These are phyloP conservation scores for Drosophila phalerata DNA, from an alignment of 2,888 invertebrate genomes.

Conservation along the genomic window DNA sequence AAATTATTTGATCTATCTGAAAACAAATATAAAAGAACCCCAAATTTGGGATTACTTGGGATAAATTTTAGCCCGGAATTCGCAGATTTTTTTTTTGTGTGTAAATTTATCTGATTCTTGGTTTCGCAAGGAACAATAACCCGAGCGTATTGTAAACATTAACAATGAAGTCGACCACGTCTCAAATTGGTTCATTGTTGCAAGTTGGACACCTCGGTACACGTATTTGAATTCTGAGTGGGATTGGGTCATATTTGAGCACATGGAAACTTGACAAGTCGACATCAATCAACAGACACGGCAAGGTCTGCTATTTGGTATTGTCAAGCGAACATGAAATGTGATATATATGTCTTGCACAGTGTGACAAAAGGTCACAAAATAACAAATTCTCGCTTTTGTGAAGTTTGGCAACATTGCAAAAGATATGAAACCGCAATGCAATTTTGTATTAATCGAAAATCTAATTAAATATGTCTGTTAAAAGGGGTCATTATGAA, in stretches of 20 bases:
- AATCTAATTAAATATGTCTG: neutral
- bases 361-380: constrained; percentile 21
- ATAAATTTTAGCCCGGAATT: too few species aligned
- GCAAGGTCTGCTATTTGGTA: constrained; percentile 43
- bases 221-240: constrained; percentile 3
- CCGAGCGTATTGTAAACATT: constrained; percentile 10
- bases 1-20: too few species aligned
- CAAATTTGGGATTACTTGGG: too few species aligned
- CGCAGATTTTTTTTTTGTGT: too few species aligned
- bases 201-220: neutral
- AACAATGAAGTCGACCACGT: constrained; percentile 28
- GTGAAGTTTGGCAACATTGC: constrained; percentile 12
- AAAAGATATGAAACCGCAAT: neutral
- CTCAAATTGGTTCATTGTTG: constrained; percentile 41
- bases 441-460: neutral
- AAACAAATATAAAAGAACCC: too few species aligned
- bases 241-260: constrained; percentile 15
- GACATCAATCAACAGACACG: constrained; percentile 73
- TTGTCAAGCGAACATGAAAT: constrained; percentile 39
- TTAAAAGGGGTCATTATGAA: neutral
- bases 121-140: constrained; percentile 24
- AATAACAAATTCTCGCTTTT: neutral
- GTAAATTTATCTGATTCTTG: neutral
- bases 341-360: constrained; percentile 20
- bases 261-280: constrained; percentile 49